Conservation (phyloP, 2,113 vertebrate genomes). For the Natator depressus region DNA sequence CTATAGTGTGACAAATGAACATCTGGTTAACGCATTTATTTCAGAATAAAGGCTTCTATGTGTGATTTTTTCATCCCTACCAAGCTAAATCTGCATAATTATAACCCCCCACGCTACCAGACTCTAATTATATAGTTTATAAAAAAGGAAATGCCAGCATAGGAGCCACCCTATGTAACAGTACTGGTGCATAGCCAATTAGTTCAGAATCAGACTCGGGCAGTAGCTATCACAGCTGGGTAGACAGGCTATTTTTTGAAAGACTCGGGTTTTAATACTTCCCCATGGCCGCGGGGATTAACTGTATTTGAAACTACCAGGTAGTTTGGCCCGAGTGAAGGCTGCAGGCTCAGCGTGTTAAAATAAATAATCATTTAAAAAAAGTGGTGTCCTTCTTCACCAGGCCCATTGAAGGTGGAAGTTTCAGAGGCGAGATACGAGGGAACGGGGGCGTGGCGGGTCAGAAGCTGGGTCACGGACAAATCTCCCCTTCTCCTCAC, state of each 20-base stretch:
- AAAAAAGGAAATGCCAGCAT: slow-evolving; percentile 19
- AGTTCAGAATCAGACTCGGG: not conserved
- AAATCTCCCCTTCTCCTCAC: not conserved
- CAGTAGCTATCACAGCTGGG: not conserved
- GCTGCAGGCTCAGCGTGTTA: not conserved
- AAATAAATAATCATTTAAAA: too few relatives aligned
- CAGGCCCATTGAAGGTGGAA: not conserved
- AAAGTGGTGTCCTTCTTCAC: not conserved
- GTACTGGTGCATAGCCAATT: too few relatives aligned
- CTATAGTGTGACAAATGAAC: not conserved
- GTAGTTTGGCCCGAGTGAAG: not conserved
- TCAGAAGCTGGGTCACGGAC: not conserved
- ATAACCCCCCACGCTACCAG: slow-evolving; percentile 64
- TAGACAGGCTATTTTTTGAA: not conserved
- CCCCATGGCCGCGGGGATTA: not conserved
- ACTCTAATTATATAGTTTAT: slow-evolving; percentile 67
- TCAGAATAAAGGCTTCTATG: slow-evolving; percentile 53
- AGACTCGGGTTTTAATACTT: not conserved
- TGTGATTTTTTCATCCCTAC: slow-evolving; percentile 67
- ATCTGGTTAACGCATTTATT: slow-evolving; percentile 12
- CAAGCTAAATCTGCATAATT: slow-evolving; percentile 76
- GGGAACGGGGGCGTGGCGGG: too few relatives aligned
- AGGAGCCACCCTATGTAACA: not conserved
- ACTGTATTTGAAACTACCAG: not conserved
- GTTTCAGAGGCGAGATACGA: not conserved